Evolutionary conservation across 2,888 invertebrate genomes (phyloP).

Genomic region (Arge pagana): DNA sequence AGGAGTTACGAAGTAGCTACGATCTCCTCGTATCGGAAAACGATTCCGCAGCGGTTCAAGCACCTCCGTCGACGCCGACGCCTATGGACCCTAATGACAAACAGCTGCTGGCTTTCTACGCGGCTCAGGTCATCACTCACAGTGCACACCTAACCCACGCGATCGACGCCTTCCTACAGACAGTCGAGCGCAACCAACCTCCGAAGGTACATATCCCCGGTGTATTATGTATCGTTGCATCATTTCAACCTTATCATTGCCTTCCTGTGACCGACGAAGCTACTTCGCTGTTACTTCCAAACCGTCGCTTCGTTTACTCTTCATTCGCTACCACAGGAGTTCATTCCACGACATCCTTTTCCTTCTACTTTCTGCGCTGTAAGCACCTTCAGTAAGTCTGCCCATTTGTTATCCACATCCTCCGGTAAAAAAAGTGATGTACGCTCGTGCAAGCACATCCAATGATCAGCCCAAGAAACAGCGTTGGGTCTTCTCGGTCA

Average conservation of each 20-base stretch:
- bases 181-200: constrained; percentile 91
- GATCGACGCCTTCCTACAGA: constrained; percentile 89
- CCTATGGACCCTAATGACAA: constrained; percentile 76
- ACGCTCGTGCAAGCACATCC: too few relatives aligned
- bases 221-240: background rate
- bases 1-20: constrained; percentile 75
- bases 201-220: constrained; percentile 67
- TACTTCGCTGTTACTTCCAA: background rate
- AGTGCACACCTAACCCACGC: constrained; percentile 84
- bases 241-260: background rate
- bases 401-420: too few relatives aligned
- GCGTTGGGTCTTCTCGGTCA: too few relatives aligned
- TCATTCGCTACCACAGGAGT: too few relatives aligned
- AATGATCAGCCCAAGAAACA: too few relatives aligned
- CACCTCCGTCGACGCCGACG: constrained; percentile 54
- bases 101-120: constrained; percentile 85
- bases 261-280: background rate
- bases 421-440: too few relatives aligned
- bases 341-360: too few relatives aligned
- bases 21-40: constrained; percentile 77
- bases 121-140: constrained; percentile 83
- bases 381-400: too few relatives aligned
- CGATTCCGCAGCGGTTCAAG: constrained; percentile 64
- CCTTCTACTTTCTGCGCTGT: too few relatives aligned
- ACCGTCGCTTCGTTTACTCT: too few relatives aligned